Percentiles rank a stretch among this genome's conserved stretches.
These are phyloP conservation scores for Mimas tiliae DNA, from an alignment of 2,888 invertebrate species.

Conservation along the genomic window DNA sequence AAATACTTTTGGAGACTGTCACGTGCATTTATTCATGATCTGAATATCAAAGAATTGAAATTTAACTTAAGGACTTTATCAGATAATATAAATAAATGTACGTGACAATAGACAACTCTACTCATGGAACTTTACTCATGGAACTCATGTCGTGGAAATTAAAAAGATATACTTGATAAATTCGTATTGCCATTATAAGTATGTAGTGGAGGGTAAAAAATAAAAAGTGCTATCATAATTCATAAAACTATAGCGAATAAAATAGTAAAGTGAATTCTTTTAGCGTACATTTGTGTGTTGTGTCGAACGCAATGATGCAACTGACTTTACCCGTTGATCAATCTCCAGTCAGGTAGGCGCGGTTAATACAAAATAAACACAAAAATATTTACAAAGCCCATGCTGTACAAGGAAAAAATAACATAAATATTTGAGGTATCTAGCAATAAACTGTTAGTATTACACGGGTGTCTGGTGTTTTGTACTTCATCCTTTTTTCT, in stretches of 20 bases:
- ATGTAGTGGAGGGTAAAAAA: conserved; percentile 73
- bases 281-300: conserved; percentile 86
- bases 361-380: conserved; percentile 83
- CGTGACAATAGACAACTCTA: conserved; percentile 3
- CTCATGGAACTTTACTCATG: not conserved
- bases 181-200: conserved; percentile 44
- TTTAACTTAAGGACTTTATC: not conserved
- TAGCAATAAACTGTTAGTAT: conserved; percentile 81
- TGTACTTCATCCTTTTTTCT: conserved; percentile 63
- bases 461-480: conserved; percentile 76
- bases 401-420: conserved; percentile 80
- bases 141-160: not conserved
- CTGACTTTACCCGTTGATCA: conserved; percentile 78
- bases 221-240: conserved; percentile 66
- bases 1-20: conserved; percentile 13
- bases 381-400: conserved; percentile 83
- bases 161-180: not conserved
- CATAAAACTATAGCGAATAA: conserved; percentile 61
- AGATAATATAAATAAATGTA: not conserved
- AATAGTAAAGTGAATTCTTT: conserved; percentile 75
- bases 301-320: conserved; percentile 86
- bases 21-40: conserved; percentile 38
- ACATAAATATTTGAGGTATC: conserved; percentile 80
- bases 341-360: conserved; percentile 73
- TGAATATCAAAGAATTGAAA: not conserved